phyloP scores from a whole-genome alignment of 2,797 vertebrate genomes.

The Erethizon dorsatum region DNA sequence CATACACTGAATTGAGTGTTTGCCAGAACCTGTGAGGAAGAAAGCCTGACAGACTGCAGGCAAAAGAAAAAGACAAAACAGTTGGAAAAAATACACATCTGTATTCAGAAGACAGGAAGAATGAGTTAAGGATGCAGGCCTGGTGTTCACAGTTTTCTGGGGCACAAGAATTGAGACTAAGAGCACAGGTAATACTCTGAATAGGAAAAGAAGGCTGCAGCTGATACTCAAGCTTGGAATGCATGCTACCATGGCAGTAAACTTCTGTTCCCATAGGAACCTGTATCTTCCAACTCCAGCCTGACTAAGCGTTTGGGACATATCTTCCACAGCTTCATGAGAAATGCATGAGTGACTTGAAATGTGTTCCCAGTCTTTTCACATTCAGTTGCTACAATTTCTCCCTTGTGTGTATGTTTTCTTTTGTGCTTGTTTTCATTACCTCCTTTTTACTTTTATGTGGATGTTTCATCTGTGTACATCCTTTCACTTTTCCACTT shows the following conservation, averaged over 20 bases:
- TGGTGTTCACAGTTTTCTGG: conserved; percentile 48
- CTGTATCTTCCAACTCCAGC: neutral
- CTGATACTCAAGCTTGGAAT: neutral
- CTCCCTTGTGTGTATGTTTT: conserved; percentile 6
- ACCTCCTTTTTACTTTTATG: conserved; percentile 27
- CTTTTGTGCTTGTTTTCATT: conserved; percentile 21
- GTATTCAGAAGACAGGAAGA: conserved; percentile 58
- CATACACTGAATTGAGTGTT: conserved; percentile 63
- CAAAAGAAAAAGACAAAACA: conserved; percentile 50
- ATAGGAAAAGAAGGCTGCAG: conserved; percentile 62
- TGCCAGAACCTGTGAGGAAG: conserved; percentile 72
- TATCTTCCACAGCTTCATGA: conserved; percentile 29
- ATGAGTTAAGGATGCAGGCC: neutral
- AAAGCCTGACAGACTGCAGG: conserved; percentile 24
- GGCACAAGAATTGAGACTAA: conserved; percentile 50
- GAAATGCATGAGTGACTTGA: conserved; percentile 50
- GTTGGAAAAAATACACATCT: conserved; percentile 66
- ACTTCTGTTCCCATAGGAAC: conserved; percentile 55
- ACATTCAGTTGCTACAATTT: neutral
- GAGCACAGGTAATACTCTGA: conserved; percentile 50
- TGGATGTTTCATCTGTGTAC: neutral
- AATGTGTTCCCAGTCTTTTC: conserved; percentile 25
- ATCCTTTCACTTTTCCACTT: conserved; percentile 53
- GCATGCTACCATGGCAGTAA: neutral
- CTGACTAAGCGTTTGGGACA: neutral